Evolutionary conservation across 2,888 invertebrate genomes (phyloP), one percentile per base, ranked within the genome.

Genomic region (Oligia fasciuncula): DNA sequence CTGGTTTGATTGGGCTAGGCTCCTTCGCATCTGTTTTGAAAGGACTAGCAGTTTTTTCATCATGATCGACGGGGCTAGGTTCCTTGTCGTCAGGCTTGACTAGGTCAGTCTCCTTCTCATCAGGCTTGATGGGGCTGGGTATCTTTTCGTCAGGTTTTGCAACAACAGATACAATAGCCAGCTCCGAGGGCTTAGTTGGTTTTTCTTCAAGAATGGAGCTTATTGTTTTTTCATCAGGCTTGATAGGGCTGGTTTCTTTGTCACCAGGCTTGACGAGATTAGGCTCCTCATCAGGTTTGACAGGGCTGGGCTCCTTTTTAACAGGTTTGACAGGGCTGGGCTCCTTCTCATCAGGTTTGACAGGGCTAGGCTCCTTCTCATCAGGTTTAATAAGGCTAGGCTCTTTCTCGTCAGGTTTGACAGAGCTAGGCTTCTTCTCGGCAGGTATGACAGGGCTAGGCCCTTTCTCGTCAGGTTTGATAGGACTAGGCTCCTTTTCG

Each of bases 371-470:
- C 49, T 46, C 72, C 19, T 82, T 81, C 0, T 54, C 23, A 3
- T 0, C 19, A 19, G 3, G 54, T 54, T 54, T 54, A 2, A 19
- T 1, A 8, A 23, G 8, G 54, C 54, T 54, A 8, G 57, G 57
- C 8, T 23, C 2, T 0, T 57, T 57, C 9, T 57, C 57, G 4
- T 23, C 23, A 57, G 57, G 9, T 57, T 23, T 57, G 3, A 23
- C 54, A 23, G 54, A 0, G 19, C 54, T 54, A 8, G 54, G 54
- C 19, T 19, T 2, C 6, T 54, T 54, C 0, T 66, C 84, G 0
- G 73, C 72, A 3, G 69, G 73, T 4, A 80, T 62, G 0, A 57
- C 62, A 11, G 49, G 85, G 60, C 76, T 85, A 8, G 63, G 49
- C 23, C 1, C 35, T 4, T 84, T 81, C 0, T 71, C 75, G 9